Base-by-base conservation (phyloP, 2,113 vertebrate genomes). In the Callithrix jacchus region DNA sequence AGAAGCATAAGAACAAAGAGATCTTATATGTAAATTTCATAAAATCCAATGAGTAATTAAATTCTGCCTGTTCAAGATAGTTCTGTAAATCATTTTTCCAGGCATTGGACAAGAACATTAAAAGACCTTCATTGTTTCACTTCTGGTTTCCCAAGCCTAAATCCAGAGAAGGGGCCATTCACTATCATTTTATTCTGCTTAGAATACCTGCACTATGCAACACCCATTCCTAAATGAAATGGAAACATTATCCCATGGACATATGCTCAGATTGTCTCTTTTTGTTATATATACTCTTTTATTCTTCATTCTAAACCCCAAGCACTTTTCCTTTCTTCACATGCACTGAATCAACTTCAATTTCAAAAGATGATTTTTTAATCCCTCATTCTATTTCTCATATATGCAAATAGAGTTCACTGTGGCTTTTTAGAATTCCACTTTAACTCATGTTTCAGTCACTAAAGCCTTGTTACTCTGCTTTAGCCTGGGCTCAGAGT, bases 341-440 rank as follows among this genome's bases (percentile, higher is more conserved):
- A 95, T 94, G 76, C 70, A 95, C 47, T 96, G 21, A 37, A 74
- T 95, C 70, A 84, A 81, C 35, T 12, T 87, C 23, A 83, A 94
- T 89, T 91, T 97, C 52, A 93, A 92, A 95, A 89, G 40, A 79
- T 17, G 0, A 84, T 87, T 52, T 52, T 52, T 54, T 54, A 64
- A 77, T 23, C 18, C 2, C 56, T 58, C 20, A 58, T 61, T 94
- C 21, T 64, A 42, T 87, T 94, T 94, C 87, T 90, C 40, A 89
- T 54, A 42, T 52, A 90, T 94, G 89, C 70, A 95, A 96, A 92
- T 92, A 40, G 93, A 77, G 70, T 58, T 93, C 73, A 64, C 56
- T 17, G 6, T 89, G 56, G 35, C 83, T 93, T 80, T 96, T 93
- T 92, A 93, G 84, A 95, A 97, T 81, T 84, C 80, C 18, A 74